Evolutionary conservation across 2,113 vertebrate genomes (phyloP), one percentile per base, ranked within the genome.

Genomic region (Alethe diademata): DNA sequence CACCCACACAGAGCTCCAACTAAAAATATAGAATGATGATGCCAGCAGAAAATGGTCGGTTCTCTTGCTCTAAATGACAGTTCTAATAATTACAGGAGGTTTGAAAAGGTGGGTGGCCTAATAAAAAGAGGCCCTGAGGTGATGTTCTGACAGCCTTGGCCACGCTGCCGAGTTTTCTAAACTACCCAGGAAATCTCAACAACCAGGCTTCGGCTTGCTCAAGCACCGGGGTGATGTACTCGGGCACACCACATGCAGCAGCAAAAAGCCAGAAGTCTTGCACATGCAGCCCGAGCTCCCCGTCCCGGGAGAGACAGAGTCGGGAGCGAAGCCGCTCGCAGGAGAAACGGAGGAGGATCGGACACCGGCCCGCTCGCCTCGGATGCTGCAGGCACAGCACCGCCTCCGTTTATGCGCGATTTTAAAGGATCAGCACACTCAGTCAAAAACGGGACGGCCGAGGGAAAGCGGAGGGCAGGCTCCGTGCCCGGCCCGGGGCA

Each of bases 51-150:
- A 62, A 53, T 2, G 14, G 83, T 78, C 83, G 36, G 31, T 65
- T 65, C 76, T 74, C 36, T 29, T 8, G n/a, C 70, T 74, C 78
- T 64, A 92, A 91, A 82, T 72, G 83, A 79, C 92, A 95, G 71
- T 85, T 82, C 76, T 83, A 80, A 78, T 66, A 88, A 92, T 57
- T 82, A 48, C 81, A 69, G 53, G 58, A 2, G 13, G 76, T 90
- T 95, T 85, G 74, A 74, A 84, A 92, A 93, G 89, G 80, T 94
- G 91, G 93, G 92, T 91, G 94, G 94, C 93, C 96, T 85, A 85
- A 83, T 75, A 88, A 82, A 76, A 82, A 74, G 79, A 73, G 93
- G 86, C 85, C 91, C 91, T 4, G 86, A 75, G 86, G 94, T 91
- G 91, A 90, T 54, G 73, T 35, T 91, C 86, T 62, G 76, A 75